These are phyloP conservation scores for Bujurquina vittata DNA, from an alignment of 2,113 vertebrate genomes.

Conservation along the genomic window DNA sequence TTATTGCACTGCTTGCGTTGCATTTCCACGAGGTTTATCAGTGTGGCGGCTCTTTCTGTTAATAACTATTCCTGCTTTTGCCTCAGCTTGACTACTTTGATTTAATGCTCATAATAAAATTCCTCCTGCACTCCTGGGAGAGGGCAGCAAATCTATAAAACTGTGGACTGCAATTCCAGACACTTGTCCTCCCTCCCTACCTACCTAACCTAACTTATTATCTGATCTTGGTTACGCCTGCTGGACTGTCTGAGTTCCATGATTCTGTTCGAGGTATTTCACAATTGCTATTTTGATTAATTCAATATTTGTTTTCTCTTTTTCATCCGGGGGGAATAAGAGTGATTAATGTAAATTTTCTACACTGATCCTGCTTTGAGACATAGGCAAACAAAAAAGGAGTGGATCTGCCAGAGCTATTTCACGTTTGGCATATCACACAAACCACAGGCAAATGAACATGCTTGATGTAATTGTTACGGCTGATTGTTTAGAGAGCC, in stretches of 20 bases:
- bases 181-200: slow-evolving; percentile 65
- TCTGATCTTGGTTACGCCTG: slow-evolving; percentile 26
- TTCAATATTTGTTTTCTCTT: slow-evolving; percentile 36
- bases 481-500: slow-evolving; percentile 74
- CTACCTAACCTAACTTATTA: slow-evolving; percentile 41
- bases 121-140: slow-evolving; percentile 19
- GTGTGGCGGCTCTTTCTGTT: not conserved
- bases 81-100: slow-evolving; percentile 33
- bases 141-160: slow-evolving; percentile 45
- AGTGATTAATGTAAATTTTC: slow-evolving; percentile 46
- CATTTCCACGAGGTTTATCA: slow-evolving; percentile 5
- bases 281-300: slow-evolving; percentile 40
- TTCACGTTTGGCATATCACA: slow-evolving; percentile 70
- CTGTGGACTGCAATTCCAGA: slow-evolving; percentile 39
- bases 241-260: slow-evolving; percentile 47
- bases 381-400: slow-evolving; percentile 4
- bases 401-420: slow-evolving; percentile 66
- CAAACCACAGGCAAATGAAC: slow-evolving; percentile 66
- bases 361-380: slow-evolving; percentile 23
- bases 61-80: slow-evolving; percentile 23
- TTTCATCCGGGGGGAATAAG: slow-evolving; percentile 5
- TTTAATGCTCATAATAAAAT: slow-evolving; percentile 49
- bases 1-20: not conserved
- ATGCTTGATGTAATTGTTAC: slow-evolving; percentile 62
- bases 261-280: slow-evolving; percentile 48